Base-by-base conservation (phyloP, 2,113 vertebrate genomes). In the Alligator sinensis region DNA sequence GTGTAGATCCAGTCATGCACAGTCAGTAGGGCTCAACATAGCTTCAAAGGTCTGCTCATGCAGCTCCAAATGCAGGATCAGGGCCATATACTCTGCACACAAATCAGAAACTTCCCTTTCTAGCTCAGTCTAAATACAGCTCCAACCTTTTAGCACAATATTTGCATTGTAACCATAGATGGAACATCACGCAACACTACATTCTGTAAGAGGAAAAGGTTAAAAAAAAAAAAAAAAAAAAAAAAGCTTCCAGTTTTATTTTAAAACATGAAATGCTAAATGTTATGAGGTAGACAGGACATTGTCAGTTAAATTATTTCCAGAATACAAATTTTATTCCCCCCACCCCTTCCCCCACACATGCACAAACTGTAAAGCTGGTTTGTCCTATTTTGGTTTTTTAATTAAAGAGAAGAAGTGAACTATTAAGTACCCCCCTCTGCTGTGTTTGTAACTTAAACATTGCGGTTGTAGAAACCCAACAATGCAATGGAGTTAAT, bases 401-500 rank as follows among this genome's bases (percentile, higher is more conserved):
- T 84, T 84, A 82, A 82, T 72, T 59, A 93, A 75, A 80, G 24
- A 78, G 34, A 17, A 34, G 16, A 21, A 61, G 80, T 92, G 57
- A 91, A n/a, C 82, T 47, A 47, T 47, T 47, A 47, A 70, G 54
- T 27, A 70, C 11, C 60, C 27, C 59, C 68, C 25, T 80, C 28
- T 95, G 82, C 78, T 9, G 0, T 83, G 22, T 92, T 87, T 92
- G 90, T 84, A 94, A 89, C 80, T 84, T 55, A 81, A 96, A 94
- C 85, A 92, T 79, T 86, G 91, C 91, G 94, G 82, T 80, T 84
- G 63, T 90, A 96, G 95, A 93, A 91, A 91, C 91, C 86, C 94
- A 95, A 86, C 82, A 25, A 18, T 47, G 87, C 82, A 92, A 60
- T 78, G 63, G 89, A 94, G 5, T 63, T n/a, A 38, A 87, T 81